Conservation (phyloP, 2,797 vertebrate genomes). For the Sebastes vulpes region DNA sequence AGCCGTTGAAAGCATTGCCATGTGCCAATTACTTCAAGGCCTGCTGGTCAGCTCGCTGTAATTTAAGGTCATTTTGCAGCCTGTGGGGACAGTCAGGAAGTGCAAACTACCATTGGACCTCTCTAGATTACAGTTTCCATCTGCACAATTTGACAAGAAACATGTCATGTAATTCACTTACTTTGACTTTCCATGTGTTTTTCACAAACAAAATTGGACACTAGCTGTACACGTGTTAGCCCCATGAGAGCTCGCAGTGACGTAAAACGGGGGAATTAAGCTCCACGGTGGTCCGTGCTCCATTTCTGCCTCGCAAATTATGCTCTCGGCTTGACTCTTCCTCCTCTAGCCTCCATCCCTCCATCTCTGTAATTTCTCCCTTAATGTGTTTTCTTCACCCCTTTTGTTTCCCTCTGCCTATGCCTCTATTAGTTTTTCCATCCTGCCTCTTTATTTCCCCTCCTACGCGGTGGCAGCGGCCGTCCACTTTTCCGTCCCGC, state of each 20-base stretch:
- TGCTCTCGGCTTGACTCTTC: slow-evolving; percentile 51
- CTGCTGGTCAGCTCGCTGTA: slow-evolving; percentile 58
- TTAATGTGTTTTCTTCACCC: slow-evolving; percentile 31
- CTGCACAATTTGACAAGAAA: slow-evolving; percentile 23
- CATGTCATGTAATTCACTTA: slow-evolving; percentile 25
- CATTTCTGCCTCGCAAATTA: slow-evolving; percentile 56
- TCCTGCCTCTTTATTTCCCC: background rate
- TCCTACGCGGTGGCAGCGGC: background rate
- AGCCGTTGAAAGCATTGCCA: slow-evolving; percentile 65
- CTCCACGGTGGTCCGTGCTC: slow-evolving; percentile 35
- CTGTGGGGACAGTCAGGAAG: slow-evolving; percentile 51
- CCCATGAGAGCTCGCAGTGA: slow-evolving; percentile 36
- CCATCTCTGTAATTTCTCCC: slow-evolving; percentile 36
- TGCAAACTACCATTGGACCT: slow-evolving; percentile 23
- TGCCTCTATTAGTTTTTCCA: background rate
- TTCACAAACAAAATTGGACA: slow-evolving; percentile 9
- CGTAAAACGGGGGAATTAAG: slow-evolving; percentile 39
- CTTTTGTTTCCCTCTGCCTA: slow-evolving; percentile 1
- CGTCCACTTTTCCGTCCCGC: background rate
- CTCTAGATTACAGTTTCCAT: slow-evolving; percentile 33
- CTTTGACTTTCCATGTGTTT: background rate
- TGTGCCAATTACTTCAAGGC: slow-evolving; percentile 68
- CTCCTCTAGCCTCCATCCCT: slow-evolving; percentile 34
- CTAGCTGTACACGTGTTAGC: slow-evolving; percentile 7
- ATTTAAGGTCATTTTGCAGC: slow-evolving; percentile 63